Evolutionary conservation across 2,113 vertebrate species (phyloP).

Genomic region (Euleptes europaea): DNA sequence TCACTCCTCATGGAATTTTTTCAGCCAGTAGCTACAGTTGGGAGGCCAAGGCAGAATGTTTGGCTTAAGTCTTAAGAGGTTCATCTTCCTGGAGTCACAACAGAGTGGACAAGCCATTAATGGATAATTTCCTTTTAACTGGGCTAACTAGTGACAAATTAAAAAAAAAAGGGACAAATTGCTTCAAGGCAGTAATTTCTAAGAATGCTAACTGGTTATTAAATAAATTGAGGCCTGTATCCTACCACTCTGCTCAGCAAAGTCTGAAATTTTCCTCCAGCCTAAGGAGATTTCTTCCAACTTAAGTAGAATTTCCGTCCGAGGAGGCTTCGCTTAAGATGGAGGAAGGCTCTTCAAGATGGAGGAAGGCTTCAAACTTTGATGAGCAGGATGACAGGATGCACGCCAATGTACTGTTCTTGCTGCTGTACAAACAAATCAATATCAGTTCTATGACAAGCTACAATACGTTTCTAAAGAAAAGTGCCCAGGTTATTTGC

Average conservation of each 20-base stretch:
- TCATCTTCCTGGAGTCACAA: neutral
- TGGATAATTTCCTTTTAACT: neutral
- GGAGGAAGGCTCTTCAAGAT: no score
- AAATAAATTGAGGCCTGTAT: constrained; percentile 2
- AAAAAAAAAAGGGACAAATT: neutral
- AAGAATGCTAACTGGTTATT: constrained; percentile 9
- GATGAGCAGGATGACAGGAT: neutral
- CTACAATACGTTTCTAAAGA: constrained; percentile 6
- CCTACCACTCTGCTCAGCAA: no score
- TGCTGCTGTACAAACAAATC: constrained; percentile 29
- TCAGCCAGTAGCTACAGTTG: no score
- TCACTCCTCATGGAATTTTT: no score
- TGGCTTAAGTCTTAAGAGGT: neutral
- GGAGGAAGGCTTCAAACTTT: neutral
- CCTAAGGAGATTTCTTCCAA: no score
- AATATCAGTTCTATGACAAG: constrained; percentile 7
- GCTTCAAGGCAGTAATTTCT: neutral
- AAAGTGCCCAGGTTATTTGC: constrained; percentile 5
- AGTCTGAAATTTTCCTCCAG: no score
- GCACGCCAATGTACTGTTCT: neutral
- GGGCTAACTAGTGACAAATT: neutral
- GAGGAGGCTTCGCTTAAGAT: no score
- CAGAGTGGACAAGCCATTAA: neutral
- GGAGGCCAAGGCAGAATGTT: neutral
- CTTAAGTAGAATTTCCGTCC: no score